Evolutionary conservation across 2,797 vertebrate species (phyloP).

Genomic region (Anguilla pacifica): DNA sequence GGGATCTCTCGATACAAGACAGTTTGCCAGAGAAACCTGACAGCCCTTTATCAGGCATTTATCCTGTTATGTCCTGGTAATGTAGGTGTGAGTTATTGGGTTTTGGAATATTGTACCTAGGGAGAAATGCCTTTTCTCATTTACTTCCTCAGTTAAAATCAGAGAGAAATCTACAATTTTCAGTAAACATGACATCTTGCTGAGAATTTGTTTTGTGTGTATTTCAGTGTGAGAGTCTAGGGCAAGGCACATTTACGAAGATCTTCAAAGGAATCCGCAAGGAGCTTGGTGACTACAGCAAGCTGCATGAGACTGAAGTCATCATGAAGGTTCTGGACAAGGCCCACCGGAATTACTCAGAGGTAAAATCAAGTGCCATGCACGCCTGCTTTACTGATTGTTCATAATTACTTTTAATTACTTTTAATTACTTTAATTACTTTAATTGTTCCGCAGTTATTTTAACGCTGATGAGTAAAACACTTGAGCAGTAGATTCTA

Average conservation of each 20-base stretch:
- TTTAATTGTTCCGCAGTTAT: neutral
- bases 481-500: neutral
- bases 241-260: slow-evolving; percentile 95
- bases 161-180: neutral
- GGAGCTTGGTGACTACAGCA: slow-evolving; percentile 90
- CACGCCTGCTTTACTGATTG: neutral
- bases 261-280: slow-evolving; percentile 88
- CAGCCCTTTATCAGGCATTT: neutral
- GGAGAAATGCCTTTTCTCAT: neutral
- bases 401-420: neutral
- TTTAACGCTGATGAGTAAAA: neutral
- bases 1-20: neutral
- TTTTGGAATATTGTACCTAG: neutral
- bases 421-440: too few species aligned
- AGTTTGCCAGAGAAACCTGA: neutral
- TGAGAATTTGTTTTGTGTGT: neutral
- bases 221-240: slow-evolving; percentile 85
- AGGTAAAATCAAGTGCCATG: slow-evolving; percentile 70
- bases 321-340: slow-evolving; percentile 93
- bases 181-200: neutral
- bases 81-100: neutral
- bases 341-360: slow-evolving; percentile 89
- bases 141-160: neutral
- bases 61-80: neutral
- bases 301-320: slow-evolving; percentile 89